Evolutionary conservation across 2,113 vertebrate species (phyloP).

Genomic region (Sphaerodactylus townsendi): DNA sequence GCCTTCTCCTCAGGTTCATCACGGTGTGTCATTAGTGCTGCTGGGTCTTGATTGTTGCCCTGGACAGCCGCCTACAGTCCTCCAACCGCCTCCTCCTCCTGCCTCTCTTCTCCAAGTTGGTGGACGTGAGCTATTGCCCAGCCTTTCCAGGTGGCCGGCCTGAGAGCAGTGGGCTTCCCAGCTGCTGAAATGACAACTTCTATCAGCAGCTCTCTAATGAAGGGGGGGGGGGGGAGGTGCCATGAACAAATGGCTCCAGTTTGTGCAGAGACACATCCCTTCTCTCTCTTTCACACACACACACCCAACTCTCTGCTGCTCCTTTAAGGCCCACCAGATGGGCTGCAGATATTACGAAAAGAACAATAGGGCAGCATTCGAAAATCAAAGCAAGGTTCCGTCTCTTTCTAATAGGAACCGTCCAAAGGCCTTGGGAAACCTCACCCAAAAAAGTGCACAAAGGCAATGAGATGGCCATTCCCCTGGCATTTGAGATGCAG

Average conservation of each 20-base stretch:
- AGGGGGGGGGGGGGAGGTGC: slow-evolving; percentile 48
- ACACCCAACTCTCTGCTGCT: no score
- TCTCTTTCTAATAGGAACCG: background rate
- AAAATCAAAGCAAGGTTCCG: background rate
- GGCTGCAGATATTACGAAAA: background rate
- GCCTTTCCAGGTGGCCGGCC: slow-evolving; percentile 62
- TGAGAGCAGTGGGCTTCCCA: slow-evolving; percentile 46
- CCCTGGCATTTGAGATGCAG: no score
- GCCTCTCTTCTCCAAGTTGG: background rate
- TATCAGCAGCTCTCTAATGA: slow-evolving; percentile 72
- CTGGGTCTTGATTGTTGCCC: background rate
- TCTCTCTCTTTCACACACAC: background rate
- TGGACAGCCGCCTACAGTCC: background rate
- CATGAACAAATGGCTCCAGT: slow-evolving; percentile 41
- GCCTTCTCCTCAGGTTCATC: slow-evolving; percentile 41
- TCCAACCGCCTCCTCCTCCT: background rate
- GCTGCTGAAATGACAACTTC: slow-evolving; percentile 64
- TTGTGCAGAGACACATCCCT: background rate
- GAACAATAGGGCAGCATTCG: background rate
- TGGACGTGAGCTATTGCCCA: slow-evolving; percentile 46
- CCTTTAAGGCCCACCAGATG: background rate
- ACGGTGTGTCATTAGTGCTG: slow-evolving; percentile 41
- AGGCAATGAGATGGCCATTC: no score
- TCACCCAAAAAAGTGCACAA: no score
- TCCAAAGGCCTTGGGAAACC: background rate